Conservation (phyloP, 2,888 invertebrate species). For the Caenorhabditis uteleia region DNA sequence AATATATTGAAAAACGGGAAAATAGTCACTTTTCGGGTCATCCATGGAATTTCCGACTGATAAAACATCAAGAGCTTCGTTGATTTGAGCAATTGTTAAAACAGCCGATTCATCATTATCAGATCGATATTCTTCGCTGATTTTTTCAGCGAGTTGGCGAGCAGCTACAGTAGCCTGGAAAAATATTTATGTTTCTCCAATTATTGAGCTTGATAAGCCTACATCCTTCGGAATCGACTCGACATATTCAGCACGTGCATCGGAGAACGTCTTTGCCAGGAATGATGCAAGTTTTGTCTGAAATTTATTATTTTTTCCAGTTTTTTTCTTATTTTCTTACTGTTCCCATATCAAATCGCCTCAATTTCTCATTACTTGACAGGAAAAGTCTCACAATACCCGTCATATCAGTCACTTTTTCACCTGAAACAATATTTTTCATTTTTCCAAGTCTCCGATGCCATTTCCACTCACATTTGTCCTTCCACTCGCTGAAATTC, state of each 20-base stretch:
- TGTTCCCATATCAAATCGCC: slow-evolving; percentile 43
- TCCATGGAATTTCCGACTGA: slow-evolving; percentile 19
- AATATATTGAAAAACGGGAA: neutral
- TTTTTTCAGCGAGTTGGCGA: slow-evolving; percentile 28
- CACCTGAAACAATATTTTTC: no score
- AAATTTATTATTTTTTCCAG: no score
- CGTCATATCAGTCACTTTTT: slow-evolving; percentile 16
- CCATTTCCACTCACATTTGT: no score
- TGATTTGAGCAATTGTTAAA: slow-evolving; percentile 23
- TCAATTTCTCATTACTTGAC: slow-evolving; percentile 79
- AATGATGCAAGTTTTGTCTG: slow-evolving; percentile 29
- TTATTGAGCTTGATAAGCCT: neutral
- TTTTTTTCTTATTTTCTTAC: no score
- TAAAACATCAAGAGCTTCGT: slow-evolving; percentile 26
- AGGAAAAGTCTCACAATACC: slow-evolving; percentile 75
- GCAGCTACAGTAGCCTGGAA: slow-evolving; percentile 2
- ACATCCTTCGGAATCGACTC: slow-evolving; percentile 12
- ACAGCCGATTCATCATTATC: slow-evolving; percentile 16
- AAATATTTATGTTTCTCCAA: neutral
- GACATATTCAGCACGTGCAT: slow-evolving; percentile 21
- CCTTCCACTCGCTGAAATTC: no score
- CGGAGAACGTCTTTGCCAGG: slow-evolving; percentile 28
- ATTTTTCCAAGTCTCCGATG: no score
- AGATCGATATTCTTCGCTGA: slow-evolving; percentile 32
- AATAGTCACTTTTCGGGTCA: slow-evolving; percentile 11